Evolutionary conservation across 2,888 invertebrate genomes (phyloP), one percentile per base, ranked within the genome.

Genomic region (Hipparchia semele): DNA sequence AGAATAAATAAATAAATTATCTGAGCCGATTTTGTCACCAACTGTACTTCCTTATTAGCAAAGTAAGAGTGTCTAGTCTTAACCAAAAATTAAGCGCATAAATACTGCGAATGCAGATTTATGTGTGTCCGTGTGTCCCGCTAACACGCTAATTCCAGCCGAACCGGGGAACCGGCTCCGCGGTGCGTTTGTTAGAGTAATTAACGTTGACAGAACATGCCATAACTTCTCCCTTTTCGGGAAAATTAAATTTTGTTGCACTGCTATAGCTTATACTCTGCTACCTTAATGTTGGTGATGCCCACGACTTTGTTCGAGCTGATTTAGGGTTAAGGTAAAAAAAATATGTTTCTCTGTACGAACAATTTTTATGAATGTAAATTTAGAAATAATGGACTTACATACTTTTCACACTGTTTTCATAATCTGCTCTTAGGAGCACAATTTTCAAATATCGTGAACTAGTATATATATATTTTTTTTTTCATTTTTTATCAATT

Each of bases 1-100:
- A 23, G 23, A 23, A 23, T 23, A 39, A 39, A 39, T 39, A 39
- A 39, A 39, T 23, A 23, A 0, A 23, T 49, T 54, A n/a, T n/a
- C 10, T 33, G 10, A 54, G 66, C 53, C 73, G 77, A 73, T 80
- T 79, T 67, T 66, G 68, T n/a, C 46, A 33, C 2, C 68, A 70
- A 73, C 72, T 77, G 79, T 81, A 80, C 80, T 61, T 60, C 39
- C 59, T 73, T 75, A 74, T 72, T 74, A 73, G 71, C 46, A 70
- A 62, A 53, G 9, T 45, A 61, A 54, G 61, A 53, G 58, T 58
- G 58, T 60, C 60, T 70, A 71, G 79, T 79, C 77, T 79, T 74
- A 75, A 78, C 80, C 85, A 85, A 82, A 84, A 86, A 86, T 85
- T 85, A 78, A 71, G 79, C 78, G 80, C 83, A 83, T 86, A 86